Percentiles rank a stretch among this genome's conserved stretches.
Evolutionary conservation across 1,140 invertebrate genomes (phyloP).

Genomic region (Nebria ingens): DNA sequence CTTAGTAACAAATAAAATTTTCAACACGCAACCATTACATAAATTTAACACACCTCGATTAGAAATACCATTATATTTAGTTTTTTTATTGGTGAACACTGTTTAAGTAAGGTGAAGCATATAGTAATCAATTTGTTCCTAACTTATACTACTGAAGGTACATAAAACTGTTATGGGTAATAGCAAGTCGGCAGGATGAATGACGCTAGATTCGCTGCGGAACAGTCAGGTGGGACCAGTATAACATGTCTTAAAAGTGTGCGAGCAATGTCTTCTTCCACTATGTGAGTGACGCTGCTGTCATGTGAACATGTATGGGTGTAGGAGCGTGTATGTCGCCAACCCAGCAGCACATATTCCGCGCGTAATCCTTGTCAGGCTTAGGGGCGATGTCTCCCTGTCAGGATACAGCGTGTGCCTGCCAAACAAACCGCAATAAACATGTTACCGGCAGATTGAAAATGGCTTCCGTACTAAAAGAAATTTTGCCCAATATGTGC

Average conservation of each 20-base stretch:
- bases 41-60: too few relatives aligned
- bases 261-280: too few relatives aligned
- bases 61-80: too few relatives aligned
- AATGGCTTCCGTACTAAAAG: neutral
- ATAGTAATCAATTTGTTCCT: too few relatives aligned
- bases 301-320: too few relatives aligned
- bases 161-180: neutral
- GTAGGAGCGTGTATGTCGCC: neutral
- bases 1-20: too few relatives aligned
- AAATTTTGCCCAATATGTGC: neutral
- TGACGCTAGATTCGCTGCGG: neutral
- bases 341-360: neutral
- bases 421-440: neutral
- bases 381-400: neutral
- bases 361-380: neutral
- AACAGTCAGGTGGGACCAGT: neutral
- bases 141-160: neutral
- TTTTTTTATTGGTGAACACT: too few relatives aligned
- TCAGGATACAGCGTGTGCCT: neutral
- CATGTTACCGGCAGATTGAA: neutral
- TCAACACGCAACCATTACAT: too few relatives aligned
- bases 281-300: too few relatives aligned
- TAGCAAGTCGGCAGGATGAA: neutral
- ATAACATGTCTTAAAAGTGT: too few relatives aligned
- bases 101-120: too few relatives aligned